Conservation (phyloP, 2,113 vertebrate species). For the Nibea coibor region DNA sequence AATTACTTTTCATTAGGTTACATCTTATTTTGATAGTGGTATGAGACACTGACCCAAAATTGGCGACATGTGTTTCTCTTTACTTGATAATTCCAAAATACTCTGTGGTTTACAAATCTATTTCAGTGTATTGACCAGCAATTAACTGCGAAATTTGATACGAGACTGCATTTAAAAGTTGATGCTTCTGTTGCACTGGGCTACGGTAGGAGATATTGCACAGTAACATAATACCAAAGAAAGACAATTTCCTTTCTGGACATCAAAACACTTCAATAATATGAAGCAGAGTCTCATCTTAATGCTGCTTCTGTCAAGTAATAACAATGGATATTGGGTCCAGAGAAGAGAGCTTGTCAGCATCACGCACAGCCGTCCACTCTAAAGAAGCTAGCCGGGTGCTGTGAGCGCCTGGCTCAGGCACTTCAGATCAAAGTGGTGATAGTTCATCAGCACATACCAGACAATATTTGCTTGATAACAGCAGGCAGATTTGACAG, state of each 20-base stretch:
- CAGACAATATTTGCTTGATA: slow-evolving; percentile 74
- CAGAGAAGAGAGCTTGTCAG: slow-evolving; percentile 69
- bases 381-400: slow-evolving; percentile 38
- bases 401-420: slow-evolving; percentile 57
- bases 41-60: background rate
- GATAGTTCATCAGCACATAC: slow-evolving; percentile 74
- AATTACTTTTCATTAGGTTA: background rate
- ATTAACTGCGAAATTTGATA: background rate
- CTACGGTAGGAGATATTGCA: slow-evolving; percentile 14
- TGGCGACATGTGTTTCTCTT: slow-evolving; percentile 1
- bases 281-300: slow-evolving; percentile 66
- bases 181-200: background rate
- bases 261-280: slow-evolving; percentile 68
- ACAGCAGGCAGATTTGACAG: slow-evolving; percentile 65
- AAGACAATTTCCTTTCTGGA: slow-evolving; percentile 75
- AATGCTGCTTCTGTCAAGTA: slow-evolving; percentile 78
- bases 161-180: background rate
- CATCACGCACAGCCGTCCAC: slow-evolving; percentile 68
- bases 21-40: background rate
- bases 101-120: background rate
- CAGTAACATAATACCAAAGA: slow-evolving; percentile 31
- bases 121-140: background rate
- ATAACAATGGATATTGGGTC: slow-evolving; percentile 76
- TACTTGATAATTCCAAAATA: background rate
- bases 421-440: slow-evolving; percentile 72